Percentiles rank a stretch among this genome's conserved stretches.
Conservation (phyloP, 2,113 vertebrate species). For the Rattus rattus region DNA sequence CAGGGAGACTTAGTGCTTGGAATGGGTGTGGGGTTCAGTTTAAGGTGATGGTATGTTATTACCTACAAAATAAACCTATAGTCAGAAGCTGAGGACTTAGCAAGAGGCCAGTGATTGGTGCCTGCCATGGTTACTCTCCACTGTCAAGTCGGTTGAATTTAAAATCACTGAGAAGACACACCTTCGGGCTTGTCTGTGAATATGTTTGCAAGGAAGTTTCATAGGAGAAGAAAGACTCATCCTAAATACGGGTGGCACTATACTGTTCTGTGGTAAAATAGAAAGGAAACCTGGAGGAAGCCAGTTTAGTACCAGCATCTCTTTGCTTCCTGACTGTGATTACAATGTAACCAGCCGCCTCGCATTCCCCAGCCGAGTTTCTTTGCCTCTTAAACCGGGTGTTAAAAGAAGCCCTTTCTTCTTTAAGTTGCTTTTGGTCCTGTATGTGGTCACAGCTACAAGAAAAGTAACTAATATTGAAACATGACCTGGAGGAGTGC, state of each 20-base stretch:
- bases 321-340: background rate
- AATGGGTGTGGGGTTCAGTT: background rate
- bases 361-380: background rate
- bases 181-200: background rate
- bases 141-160: background rate
- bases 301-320: background rate
- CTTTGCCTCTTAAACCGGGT: background rate
- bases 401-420: background rate
- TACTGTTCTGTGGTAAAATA: too few species aligned
- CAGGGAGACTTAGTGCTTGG: background rate
- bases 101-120: background rate
- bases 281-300: background rate
- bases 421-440: background rate
- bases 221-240: background rate
- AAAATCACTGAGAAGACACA: background rate
- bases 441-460: background rate
- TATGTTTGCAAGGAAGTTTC: background rate
- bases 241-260: background rate
- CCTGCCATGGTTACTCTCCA: background rate
- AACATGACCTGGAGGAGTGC: background rate
- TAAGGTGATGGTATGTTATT: background rate
- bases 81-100: background rate
- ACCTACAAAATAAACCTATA: background rate
- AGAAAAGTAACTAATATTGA: background rate
- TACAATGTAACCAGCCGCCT: too few species aligned